Evolutionary conservation across 2,113 vertebrate species (phyloP), one percentile per base, ranked within the genome.

Genomic region (Cinclus mexicanus): DNA sequence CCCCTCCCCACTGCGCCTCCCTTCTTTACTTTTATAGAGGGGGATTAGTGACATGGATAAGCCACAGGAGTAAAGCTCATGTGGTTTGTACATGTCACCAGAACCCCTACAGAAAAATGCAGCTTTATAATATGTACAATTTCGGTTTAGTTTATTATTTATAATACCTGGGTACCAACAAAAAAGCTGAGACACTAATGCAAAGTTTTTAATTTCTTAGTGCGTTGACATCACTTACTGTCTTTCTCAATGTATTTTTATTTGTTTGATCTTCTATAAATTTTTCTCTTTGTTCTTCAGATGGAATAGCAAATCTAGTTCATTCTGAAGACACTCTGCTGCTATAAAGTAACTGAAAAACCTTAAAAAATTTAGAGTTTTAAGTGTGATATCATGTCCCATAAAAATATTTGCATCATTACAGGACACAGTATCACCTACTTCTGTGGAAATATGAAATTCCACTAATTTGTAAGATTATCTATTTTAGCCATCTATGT

Each of bases 31-130:
- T 92, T 79, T 85, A 44, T 39, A 49, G 74, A 88, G 93, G 83
- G 78, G 83, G 25, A 49, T 64, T 81, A 91, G 37, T 59, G 90
- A 97, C 93, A 95, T 65, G 78, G 87, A 95, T 92, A 95, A 96
- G 44, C 96, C 96, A 90, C 6, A 0, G 95, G 87, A 96, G 94
- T 77, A 94, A 96, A 97, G 95, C 97, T 97, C 52, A 6, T 12
- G 9, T 94, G 97, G 95, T 96, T 97, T 97, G 97, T 97, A 97
- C 93, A 97, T 97, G 97, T 97, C 97, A 97, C 92, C 93, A 94
- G 94, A 95, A 83, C 91, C 53, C 79, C 63, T 89, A 89, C 94
- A 95, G 96, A 68, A 97, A 97, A 96, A 93, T 9, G 76, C 94
- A 95, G 92, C 85, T 95, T 95, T 63, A 90, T 90, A 92, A 96